Evolutionary conservation across 2,888 invertebrate genomes (phyloP), one percentile per base, ranked within the genome.

Genomic region (Melolontha melolontha): DNA sequence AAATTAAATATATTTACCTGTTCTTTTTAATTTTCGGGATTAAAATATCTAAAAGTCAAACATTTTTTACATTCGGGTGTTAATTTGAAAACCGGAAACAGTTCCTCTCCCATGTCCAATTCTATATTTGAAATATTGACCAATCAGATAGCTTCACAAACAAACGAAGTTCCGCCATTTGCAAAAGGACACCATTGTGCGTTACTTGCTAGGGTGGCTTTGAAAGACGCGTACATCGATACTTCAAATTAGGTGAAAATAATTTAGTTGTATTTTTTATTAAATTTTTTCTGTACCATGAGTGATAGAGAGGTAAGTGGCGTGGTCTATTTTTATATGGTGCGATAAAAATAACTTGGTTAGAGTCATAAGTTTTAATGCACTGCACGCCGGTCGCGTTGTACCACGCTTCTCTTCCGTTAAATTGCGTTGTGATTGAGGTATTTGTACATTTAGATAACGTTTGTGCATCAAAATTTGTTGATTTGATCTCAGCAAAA

Each of bases 271-370:
- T 41, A 50, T 29, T 59, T 59, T 59, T 63, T 14, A 63, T 47
- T 63, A 47, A 14, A 34, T 63, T 63, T 47, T 34, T 63, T 40
- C 40, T 50, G 40, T 59, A 71, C 66, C 69, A 80, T 80, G 80
- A 80, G 79, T 71, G 79, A 79, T 72, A 76, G 79, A 75, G 80
- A 79, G 78, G 80, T 80, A 72, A 74, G 76, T 75, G 59, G 39
- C 62, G 47, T 27, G 47, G 54, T 69, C 54, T 69, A 59, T 65
- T 63, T 65, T 66, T 44, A 65, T 64, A 41, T 68, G 44, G 69
- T 50, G 54, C 51, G 72, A 70, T 71, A 71, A 74, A 73, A 74
- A 73, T 67, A 66, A 41, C 34, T 44, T 17, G 42, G 50, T 34
- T 69, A 62, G 49, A 64, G 52, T 55, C 57, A 69, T 63, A 62